Base-by-base conservation (phyloP, 2,113 vertebrate genomes). In the Amblyornis subalaris region DNA sequence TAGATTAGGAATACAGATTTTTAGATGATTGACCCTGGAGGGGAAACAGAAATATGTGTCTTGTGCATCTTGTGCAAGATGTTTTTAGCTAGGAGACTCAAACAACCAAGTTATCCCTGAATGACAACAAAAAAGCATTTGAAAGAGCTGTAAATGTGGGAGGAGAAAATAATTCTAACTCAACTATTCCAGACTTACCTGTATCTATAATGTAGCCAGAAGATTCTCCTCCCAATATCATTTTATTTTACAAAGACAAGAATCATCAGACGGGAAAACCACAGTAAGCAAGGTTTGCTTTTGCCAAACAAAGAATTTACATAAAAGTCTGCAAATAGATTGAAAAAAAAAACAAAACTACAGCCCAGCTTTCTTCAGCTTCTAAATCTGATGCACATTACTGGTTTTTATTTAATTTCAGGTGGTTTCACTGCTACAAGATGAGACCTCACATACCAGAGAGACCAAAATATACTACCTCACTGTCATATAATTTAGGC, bases 401-500 rank as follows among this genome's bases (percentile, higher is more conserved):
- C 75, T 62, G 24, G 0, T 25, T 91, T 89, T 88, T 92, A n/a
- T 92, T 96, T 94, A 16, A 66, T 94, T 96, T 97, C 94, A 95
- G 75, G 95, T 96, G 79, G 81, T 96, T 96, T 94, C 86, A 88
- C 83, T 96, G 73, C 92, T 96, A 87, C 95, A 95, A 93, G 97
- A 97, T 96, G 96, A 95, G 96, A 95, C 95, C 93, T 98, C 95
- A 92, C 97, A 81, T 94, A 89, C 85, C 45, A 31, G 88, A 96
- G 90, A 89, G 95, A 97, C 90, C 88, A 84, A 89, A 97, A 96
- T 96, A 95, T 96, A 97, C 96, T 97, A 83, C 91, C 86, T 97
- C 89, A 94, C 97, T 97, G 96, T 98, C 97, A 97, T 97, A 97
- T 97, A 98, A 97, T 98, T 98, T 96, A 98, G 96, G 91, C 93